phyloP scores from a whole-genome alignment of 2,797 vertebrate genomes.

The Micropoecilia bifurca region DNA sequence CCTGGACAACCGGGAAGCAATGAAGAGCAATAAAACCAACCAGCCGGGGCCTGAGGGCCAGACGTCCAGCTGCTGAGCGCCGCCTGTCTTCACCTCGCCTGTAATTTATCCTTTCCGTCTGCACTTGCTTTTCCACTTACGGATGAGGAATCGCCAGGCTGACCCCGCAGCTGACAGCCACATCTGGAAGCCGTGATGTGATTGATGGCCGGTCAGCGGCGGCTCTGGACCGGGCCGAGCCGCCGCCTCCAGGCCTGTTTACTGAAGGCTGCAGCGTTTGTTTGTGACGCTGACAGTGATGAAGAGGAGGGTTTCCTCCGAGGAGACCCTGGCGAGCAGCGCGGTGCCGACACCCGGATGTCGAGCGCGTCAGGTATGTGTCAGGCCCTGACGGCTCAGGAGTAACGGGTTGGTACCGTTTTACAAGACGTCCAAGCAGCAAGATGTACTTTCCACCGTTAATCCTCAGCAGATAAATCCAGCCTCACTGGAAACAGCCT shows the following conservation, averaged over 20 bases:
- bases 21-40: conserved; percentile 84
- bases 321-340: conserved; percentile 71
- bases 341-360: conserved; percentile 77
- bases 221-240: conserved; percentile 62
- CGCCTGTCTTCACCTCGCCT: conserved; percentile 75
- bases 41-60: conserved; percentile 73
- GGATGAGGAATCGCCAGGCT: conserved; percentile 75
- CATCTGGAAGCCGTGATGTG: conserved; percentile 75
- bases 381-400: conserved; percentile 64
- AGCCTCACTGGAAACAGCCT: not conserved
- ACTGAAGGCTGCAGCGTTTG: conserved; percentile 72
- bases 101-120: conserved; percentile 83
- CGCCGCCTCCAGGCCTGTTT: conserved; percentile 78
- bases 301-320: conserved; percentile 78
- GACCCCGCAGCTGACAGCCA: conserved; percentile 74
- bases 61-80: conserved; percentile 79
- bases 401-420: conserved; percentile 68
- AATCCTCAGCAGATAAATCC: conserved; percentile 38
- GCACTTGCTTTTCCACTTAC: conserved; percentile 86
- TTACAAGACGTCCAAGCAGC: conserved; percentile 53
- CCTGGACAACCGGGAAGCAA: conserved; percentile 76
- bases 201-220: conserved; percentile 83
- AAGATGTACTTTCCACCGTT: conserved; percentile 50
- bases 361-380: conserved; percentile 76
- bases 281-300: conserved; percentile 80